Base-by-base conservation (phyloP, 1,140 invertebrate genomes). In the Drosophila serrata region DNA sequence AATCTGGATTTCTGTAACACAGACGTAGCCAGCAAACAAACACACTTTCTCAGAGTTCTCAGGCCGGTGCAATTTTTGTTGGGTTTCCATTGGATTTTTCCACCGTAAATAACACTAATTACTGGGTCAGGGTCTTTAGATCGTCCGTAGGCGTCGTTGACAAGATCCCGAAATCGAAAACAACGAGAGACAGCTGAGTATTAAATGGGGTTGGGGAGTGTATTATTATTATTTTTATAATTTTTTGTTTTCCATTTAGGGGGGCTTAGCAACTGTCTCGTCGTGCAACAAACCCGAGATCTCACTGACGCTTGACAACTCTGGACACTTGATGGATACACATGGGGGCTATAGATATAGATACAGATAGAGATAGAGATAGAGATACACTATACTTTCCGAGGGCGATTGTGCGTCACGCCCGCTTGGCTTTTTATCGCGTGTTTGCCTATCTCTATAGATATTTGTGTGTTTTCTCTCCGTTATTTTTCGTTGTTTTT, bases 111-210 rank as follows among this genome's bases (percentile, higher is more conserved):
- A 46, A 53, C 48, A 64, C 60, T 62, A 40, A 37, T 35, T 61
- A 76, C 72, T 68, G 27, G 61, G 61, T 63, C 56, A 61, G 45
- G 65, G 27, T 56, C 31, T 55, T 55, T 22, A 24, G 29, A 61
- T 37, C 40, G 51, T 62, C 7, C 37, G 33, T 53, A 35, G 40
- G 60, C 63, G 91, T 69, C 73, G 91, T 86, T 72, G 75, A 68
- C 76, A 86, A 92, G 91, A 92, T 91, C 91, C 84, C 91, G 81
- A 91, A 92, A 92, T 92, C 91, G 90, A 91, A 91, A 91, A 92
- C 87, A 92, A 86, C 91, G 84, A 92, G 77, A 91, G 91, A 85
- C 91, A 92, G 85, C 80, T 91, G 91, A 81, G 61, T 82, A 61
- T 79, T 58, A 58, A 67, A 68, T 69, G 40, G 46, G 62, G 46